Conservation (phyloP, 2,797 vertebrate genomes). For the Sebastes cheni region DNA sequence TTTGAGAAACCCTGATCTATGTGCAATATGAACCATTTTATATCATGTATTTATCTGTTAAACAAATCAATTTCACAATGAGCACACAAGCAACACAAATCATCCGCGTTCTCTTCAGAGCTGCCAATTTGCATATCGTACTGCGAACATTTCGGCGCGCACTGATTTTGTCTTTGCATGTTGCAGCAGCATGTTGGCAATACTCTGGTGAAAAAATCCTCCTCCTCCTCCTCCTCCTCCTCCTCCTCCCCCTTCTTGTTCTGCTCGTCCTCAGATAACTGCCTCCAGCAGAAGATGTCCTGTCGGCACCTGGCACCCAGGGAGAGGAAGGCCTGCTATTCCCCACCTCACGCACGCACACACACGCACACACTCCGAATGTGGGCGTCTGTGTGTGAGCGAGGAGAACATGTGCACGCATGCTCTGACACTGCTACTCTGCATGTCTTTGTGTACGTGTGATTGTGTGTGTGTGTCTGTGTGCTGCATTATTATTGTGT, state of each 20-base stretch:
- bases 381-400: slow-evolving; percentile 28
- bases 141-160: slow-evolving; percentile 15
- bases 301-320: slow-evolving; percentile 74
- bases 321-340: slow-evolving; percentile 66
- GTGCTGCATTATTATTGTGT: slow-evolving; percentile 67
- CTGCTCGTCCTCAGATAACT: slow-evolving; percentile 76
- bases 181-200: slow-evolving; percentile 59
- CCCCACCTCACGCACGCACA: slow-evolving; percentile 33
- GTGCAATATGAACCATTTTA: neutral
- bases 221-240: slow-evolving; percentile 14
- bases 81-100: neutral
- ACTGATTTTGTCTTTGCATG: slow-evolving; percentile 59
- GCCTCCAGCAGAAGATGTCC: slow-evolving; percentile 78
- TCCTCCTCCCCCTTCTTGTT: slow-evolving; percentile 27
- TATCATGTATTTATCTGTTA: neutral
- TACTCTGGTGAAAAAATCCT: slow-evolving; percentile 42
- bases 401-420: slow-evolving; percentile 6
- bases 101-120: neutral
- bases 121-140: slow-evolving; percentile 4
- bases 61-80: slow-evolving; percentile 4
- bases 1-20: neutral
- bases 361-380: neutral
- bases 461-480: slow-evolving; percentile 22
- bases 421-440: slow-evolving; percentile 34
- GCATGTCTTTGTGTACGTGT: slow-evolving; percentile 30